A percentile compares a stretch with the other conserved stretches of the same genome.
Evolutionary conservation across 2,888 invertebrate genomes (phyloP).

Genomic region (Acanthopleura granulata): DNA sequence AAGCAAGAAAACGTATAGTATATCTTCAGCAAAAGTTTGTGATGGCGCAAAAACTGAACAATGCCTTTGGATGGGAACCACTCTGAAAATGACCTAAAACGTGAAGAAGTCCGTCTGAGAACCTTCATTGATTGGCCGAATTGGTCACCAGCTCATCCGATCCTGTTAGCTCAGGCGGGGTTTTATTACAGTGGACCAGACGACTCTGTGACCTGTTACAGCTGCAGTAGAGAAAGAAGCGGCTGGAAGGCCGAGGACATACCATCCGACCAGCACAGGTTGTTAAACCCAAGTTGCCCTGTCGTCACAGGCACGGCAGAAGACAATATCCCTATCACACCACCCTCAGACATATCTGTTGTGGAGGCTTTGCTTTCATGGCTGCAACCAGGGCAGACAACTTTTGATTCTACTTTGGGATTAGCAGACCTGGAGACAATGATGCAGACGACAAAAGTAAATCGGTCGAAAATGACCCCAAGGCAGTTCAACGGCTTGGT

Average conservation of each 20-base stretch:
- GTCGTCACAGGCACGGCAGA: constrained; percentile 73
- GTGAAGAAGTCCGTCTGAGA: constrained; percentile 34
- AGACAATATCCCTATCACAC: constrained; percentile 27
- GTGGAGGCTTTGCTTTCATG: neutral
- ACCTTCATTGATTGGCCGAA: constrained; percentile 78
- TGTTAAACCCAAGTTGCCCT: constrained; percentile 87
- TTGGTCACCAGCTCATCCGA: constrained; percentile 27
- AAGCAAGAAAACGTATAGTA: too few relatives aligned
- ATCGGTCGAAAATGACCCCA: too few relatives aligned
- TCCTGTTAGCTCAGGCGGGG: constrained; percentile 85
- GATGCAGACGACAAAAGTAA: neutral
- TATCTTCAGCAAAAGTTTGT: too few relatives aligned
- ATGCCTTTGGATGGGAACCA: too few relatives aligned
- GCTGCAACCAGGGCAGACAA: neutral
- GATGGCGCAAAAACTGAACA: too few relatives aligned
- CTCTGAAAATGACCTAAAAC: neutral
- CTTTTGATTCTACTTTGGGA: neutral
- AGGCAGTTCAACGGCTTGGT: too few relatives aligned
- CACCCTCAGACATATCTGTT: neutral
- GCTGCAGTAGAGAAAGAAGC: constrained; percentile 90
- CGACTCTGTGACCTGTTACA: constrained; percentile 91
- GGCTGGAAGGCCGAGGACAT: constrained; percentile 91
- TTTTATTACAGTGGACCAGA: constrained; percentile 84
- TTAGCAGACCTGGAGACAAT: neutral
- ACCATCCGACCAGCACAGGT: constrained; percentile 92